These are phyloP conservation scores for Chymomyza caudatula DNA, from an alignment of 2,888 invertebrate genomes.

Conservation along the genomic window DNA sequence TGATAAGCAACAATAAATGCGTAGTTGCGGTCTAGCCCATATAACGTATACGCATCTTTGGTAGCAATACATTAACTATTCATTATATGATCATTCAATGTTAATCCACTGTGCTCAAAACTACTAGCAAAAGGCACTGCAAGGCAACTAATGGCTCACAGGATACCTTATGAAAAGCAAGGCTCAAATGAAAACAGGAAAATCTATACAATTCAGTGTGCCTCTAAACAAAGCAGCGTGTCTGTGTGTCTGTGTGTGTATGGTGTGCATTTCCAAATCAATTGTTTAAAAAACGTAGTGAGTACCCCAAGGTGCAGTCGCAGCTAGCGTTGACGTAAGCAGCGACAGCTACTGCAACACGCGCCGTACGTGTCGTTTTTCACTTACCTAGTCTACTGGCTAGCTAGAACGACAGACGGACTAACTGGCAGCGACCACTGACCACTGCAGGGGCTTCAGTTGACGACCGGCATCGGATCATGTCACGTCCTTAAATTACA, in stretches of 20 bases:
- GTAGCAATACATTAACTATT: no score
- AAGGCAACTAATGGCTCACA: neutral
- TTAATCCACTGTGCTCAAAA: neutral
- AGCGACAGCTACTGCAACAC: constrained; percentile 1
- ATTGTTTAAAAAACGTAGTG: constrained; percentile 64
- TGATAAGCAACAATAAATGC: no score
- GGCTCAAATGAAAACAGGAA: neutral
- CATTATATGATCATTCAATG: neutral
- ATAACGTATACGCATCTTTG: no score
- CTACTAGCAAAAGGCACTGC: neutral
- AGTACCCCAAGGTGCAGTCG: neutral
- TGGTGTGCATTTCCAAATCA: constrained; percentile 47
- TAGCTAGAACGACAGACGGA: neutral
- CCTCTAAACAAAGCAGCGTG: neutral
- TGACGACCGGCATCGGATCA: constrained; percentile 18
- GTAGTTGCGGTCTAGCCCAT: no score
- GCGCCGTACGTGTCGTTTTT: constrained; percentile 64
- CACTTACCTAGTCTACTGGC: constrained; percentile 41
- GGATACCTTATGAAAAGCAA: constrained; percentile 4
- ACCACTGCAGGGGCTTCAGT: constrained; percentile 69
- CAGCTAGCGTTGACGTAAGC: constrained; percentile 3
- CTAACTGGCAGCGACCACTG: constrained; percentile 8
- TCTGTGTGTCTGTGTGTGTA: neutral
- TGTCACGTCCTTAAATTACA: constrained; percentile 77
- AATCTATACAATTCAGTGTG: neutral